Base-by-base conservation (phyloP, 2,113 vertebrate species). In the Illadopsis cleaveri region DNA sequence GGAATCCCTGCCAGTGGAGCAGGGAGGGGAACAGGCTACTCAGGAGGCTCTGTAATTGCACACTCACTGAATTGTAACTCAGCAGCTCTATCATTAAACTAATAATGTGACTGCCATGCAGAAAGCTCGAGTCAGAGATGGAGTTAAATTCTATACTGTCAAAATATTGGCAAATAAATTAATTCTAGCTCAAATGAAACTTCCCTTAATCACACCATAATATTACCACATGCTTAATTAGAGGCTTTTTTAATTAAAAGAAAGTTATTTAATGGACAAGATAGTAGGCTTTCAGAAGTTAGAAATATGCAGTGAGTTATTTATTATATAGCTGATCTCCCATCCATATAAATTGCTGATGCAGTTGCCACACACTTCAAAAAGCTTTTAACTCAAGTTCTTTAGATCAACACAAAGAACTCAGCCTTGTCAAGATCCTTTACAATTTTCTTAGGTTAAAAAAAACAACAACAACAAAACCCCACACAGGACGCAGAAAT, bases 101-200 rank as follows among this genome's bases (percentile, higher is more conserved):
- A 88, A 61, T 83, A 69, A 94, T 61, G 80, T 44, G 87, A 71
- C 86, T 48, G 50, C 3, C 5, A 25, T 33, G 62, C 68, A 79
- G 48, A 94, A 61, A 62, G 84, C 79, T 92, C 14, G 0, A 64
- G 61, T 86, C 44, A 72, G 79, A 95, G 56, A 68, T 38, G 31
- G 65, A 83, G 57, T 54, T 94, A 82, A 94, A 92, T 40, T 80
- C 33, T 22, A 69, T 35, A 58, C 81, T 95, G 88, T 84, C 94
- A 82, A 84, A 93, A 51, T 80, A 4, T 64, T 79, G 37, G 77
- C 62, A 84, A 97, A 94, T 89, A 82, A 69, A 95, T 75, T 76
- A 89, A 92, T 93, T 81, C 69, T 72, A 80, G 70, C 56, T 89
- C 65, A 61, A 89, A 95, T 96, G 84, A 92, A 97, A 70, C 84